A percentile compares a stretch with the other conserved stretches of the same genome.
Evolutionary conservation across 2,888 invertebrate genomes (phyloP).

Genomic region (Bedellia somnulentella): DNA sequence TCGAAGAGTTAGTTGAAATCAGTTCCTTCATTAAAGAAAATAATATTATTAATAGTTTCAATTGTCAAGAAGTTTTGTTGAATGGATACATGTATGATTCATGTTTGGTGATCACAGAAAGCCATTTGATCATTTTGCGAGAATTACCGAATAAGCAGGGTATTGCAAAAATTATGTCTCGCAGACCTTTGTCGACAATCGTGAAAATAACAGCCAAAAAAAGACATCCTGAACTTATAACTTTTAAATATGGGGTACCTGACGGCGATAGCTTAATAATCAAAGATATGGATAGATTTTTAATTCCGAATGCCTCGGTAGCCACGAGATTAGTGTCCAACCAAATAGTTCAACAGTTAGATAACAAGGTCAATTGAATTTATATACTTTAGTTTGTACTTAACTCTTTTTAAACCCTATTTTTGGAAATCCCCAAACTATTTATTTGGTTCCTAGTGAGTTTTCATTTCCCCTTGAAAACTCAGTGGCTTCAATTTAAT

Average conservation of each 20-base stretch:
- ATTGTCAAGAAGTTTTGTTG: slow-evolving; percentile 89
- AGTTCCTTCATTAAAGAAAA: slow-evolving; percentile 80
- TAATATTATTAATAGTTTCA: slow-evolving; percentile 83
- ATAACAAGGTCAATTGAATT: slow-evolving; percentile 22
- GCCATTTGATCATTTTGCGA: slow-evolving; percentile 83
- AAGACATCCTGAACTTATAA: slow-evolving; percentile 92
- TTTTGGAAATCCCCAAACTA: no score
- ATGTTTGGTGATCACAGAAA: slow-evolving; percentile 81
- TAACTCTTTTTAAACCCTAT: no score
- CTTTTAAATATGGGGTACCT: slow-evolving; percentile 91
- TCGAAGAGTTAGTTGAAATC: slow-evolving; percentile 78
- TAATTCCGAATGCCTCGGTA: slow-evolving; percentile 88
- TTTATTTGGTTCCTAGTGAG: no score
- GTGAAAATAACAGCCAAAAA: slow-evolving; percentile 97
- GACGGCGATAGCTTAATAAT: slow-evolving; percentile 80
- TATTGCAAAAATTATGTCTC: slow-evolving; percentile 81
- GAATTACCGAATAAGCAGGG: slow-evolving; percentile 76
- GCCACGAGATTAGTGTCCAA: slow-evolving; percentile 89
- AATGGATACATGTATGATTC: slow-evolving; percentile 89
- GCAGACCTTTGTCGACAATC: slow-evolving; percentile 86
- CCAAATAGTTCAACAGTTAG: slow-evolving; percentile 68
- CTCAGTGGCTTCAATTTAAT: no score
- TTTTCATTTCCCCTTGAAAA: no score
- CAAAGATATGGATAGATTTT: slow-evolving; percentile 87
- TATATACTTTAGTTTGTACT: no score